A percentile compares a stretch with the other conserved stretches of the same genome.
Evolutionary conservation across 2,797 vertebrate species (phyloP).

Genomic region (Myoxocephalus aenaeus): DNA sequence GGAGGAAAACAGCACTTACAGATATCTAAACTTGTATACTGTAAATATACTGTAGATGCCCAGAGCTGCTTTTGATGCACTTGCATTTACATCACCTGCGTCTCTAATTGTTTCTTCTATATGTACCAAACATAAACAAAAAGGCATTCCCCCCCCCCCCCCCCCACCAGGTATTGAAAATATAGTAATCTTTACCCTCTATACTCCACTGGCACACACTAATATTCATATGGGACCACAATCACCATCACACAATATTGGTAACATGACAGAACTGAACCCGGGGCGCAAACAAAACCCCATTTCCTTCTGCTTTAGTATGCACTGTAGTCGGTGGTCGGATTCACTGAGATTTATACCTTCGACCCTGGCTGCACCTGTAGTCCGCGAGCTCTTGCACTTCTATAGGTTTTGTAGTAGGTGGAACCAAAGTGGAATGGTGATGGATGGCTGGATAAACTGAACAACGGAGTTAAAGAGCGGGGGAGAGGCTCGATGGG

Average conservation of each 20-base stretch:
- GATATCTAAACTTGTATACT: constrained; percentile 5
- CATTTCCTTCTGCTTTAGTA: constrained; percentile 5
- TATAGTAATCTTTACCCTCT: neutral
- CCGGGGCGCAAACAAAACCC: constrained; percentile 19
- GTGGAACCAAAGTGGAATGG: constrained; percentile 15
- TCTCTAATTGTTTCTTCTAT: neutral
- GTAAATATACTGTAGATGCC: constrained; percentile 19
- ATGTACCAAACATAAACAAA: neutral
- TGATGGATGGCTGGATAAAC: constrained; percentile 49
- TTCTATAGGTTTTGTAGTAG: neutral
- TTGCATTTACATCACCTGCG: neutral
- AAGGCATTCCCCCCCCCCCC: neutral
- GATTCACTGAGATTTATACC: constrained; percentile 33
- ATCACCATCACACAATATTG: constrained; percentile 1
- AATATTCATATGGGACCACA: constrained; percentile 4
- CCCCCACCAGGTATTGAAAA: neutral
- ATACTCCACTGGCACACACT: constrained; percentile 3
- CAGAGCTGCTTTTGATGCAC: constrained; percentile 4
- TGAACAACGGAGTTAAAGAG: constrained; percentile 5
- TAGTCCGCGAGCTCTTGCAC: neutral
- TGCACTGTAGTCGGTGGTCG: neutral
- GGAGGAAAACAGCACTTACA: constrained; percentile 9
- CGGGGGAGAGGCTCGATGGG: constrained; percentile 22
- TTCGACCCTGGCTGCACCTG: neutral
- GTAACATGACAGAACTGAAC: constrained; percentile 20